phyloP scores from a whole-genome alignment of 2,113 vertebrate species.

The Cygnus buccinator region DNA sequence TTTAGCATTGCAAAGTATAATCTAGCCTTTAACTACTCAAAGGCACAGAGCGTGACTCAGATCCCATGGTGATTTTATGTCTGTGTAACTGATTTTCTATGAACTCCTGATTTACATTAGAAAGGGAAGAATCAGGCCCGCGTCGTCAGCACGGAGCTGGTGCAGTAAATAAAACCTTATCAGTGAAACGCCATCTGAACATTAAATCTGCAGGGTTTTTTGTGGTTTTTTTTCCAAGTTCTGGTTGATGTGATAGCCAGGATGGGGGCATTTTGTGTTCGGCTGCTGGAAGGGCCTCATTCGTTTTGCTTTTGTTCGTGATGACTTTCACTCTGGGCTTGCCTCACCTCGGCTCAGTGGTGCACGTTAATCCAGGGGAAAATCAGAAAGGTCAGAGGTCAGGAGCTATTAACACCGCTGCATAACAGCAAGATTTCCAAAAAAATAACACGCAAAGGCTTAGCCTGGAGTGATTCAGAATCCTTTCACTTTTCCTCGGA shows the following conservation, averaged over 20 bases:
- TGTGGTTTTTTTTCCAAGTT: not conserved
- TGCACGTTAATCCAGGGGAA: fast-evolving
- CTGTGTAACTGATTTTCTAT: slow-evolving; percentile 62
- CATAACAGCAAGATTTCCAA: not conserved
- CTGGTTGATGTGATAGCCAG: not conserved
- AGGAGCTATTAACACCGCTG: not conserved
- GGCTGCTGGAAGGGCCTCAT: not conserved
- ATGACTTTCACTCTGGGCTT: not conserved
- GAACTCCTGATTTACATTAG: slow-evolving; percentile 60
- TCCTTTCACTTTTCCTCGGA: not conserved
- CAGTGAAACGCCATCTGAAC: slow-evolving; percentile 7
- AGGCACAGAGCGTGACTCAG: slow-evolving; percentile 35
- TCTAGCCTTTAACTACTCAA: slow-evolving; percentile 13
- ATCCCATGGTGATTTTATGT: slow-evolving; percentile 49
- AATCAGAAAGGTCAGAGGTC: not conserved
- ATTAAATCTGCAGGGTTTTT: not conserved
- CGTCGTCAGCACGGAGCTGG: not conserved
- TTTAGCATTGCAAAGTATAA: slow-evolving; percentile 30
- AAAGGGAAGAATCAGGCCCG: slow-evolving; percentile 47
- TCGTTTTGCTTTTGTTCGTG: not conserved
- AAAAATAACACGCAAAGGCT: not conserved
- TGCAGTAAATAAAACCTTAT: slow-evolving; percentile 39
- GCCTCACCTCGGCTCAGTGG: not conserved
- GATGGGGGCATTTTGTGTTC: not conserved
- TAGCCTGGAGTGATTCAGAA: not conserved